phyloP scores from a whole-genome alignment of 2,797 vertebrate genomes.

The Lacerta viridis region DNA sequence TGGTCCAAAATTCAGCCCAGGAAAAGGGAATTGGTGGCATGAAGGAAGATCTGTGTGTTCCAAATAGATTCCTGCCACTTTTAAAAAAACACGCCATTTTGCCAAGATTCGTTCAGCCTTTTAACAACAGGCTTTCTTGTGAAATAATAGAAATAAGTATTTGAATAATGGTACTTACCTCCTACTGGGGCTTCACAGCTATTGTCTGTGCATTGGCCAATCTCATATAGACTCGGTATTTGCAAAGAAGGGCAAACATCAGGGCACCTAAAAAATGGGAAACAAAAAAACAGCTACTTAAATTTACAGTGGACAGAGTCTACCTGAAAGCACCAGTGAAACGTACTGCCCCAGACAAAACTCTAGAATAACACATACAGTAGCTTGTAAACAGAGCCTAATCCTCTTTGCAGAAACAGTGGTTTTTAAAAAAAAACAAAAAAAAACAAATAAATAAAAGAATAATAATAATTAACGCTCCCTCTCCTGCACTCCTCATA shows the following conservation, averaged over 20 bases:
- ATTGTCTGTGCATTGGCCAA: conserved; percentile 57
- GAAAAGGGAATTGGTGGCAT: background rate
- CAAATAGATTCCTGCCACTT: background rate
- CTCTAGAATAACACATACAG: background rate
- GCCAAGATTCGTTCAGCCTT: background rate
- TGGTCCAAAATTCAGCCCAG: background rate
- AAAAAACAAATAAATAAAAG: no score
- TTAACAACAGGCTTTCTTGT: background rate
- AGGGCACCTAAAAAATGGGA: conserved; percentile 51
- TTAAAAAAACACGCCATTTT: background rate
- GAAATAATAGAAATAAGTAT: rapidly evolving
- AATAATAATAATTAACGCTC: background rate
- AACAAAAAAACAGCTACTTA: background rate
- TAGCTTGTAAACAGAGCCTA: background rate
- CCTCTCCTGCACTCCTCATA: background rate
- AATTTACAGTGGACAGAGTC: background rate
- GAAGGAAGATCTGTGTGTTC: background rate
- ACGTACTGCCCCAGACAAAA: rapidly evolving
- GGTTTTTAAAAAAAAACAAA: background rate
- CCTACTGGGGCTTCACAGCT: conserved; percentile 59
- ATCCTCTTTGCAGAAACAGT: background rate
- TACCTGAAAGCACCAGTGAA: rapidly evolving
- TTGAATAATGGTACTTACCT: conserved; percentile 62
- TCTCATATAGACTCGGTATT: conserved; percentile 36
- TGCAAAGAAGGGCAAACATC: conserved; percentile 53